Evolutionary conservation across 2,797 vertebrate genomes (phyloP), one percentile per base, ranked within the genome.

Genomic region (Sternotherus odoratus): DNA sequence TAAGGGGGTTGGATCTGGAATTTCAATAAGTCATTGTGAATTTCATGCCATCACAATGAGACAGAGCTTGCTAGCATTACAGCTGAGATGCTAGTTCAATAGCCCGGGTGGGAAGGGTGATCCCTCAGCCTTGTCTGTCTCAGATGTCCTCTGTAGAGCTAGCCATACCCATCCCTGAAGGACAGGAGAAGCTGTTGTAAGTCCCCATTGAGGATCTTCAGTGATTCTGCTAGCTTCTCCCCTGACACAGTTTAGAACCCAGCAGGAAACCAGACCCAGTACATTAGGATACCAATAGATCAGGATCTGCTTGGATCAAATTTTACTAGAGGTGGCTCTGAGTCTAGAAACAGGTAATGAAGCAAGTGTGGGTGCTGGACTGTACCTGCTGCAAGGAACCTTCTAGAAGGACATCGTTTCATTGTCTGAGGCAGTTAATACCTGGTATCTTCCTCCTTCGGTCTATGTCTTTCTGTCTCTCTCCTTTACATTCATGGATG

Each of bases 1-100:
- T 91, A 79, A 12, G n/a, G 95, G 94, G 89, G 85, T 82, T 4
- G 9, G 89, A 91, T 89, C 83, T 96, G 69, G 91, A 89, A 92
- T 97, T 95, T 95, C 96, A 87, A 53, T 28, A 60, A 90, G 90
- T 90, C 89, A 93, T 86, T 79, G 86, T 5, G 26, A 92, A 81
- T 94, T 79, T 88, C 63, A 69, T 88, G 86, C 84, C 82, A 78
- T 92, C 77, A 88, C 72, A 49, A 79, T 49, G 43, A 77, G 77
- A 81, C 11, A 30, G 49, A 51, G 82, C 49, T 78, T 81, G 66
- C 84, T 78, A 81, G 66, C 87, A 88, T 82, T 88, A 88, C 85
- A 85, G 80, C 85, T 88, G 80, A 36, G 78, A 80, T 80, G 86
- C 90, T 77, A 77, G 66, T 63, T 88, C 66, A 82, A 54, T 72